A percentile compares a stretch with the other conserved stretches of the same genome.
These are phyloP conservation scores for Tribolium freemani DNA, from an alignment of 2,888 invertebrate species.

Conservation along the genomic window DNA sequence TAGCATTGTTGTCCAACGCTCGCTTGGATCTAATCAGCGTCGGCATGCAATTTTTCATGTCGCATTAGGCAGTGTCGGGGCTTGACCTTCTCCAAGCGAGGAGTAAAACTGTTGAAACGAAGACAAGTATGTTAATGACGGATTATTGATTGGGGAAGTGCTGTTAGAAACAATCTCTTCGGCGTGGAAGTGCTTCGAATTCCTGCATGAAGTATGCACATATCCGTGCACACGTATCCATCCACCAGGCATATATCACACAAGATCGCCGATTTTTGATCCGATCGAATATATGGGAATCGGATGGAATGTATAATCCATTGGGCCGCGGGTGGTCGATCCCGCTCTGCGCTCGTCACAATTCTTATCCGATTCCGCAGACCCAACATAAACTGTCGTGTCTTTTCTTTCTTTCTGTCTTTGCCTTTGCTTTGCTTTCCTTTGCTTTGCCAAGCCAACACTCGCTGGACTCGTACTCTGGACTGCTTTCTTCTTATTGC, in stretches of 20 bases:
- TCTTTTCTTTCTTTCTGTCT: not conserved
- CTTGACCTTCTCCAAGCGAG: slow-evolving; percentile 34
- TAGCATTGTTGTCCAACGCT: slow-evolving; percentile 32
- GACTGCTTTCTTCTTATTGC: slow-evolving; percentile 22
- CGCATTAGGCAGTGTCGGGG: slow-evolving; percentile 26
- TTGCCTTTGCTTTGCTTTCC: not conserved
- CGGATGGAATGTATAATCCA: slow-evolving; percentile 57
- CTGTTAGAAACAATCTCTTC: slow-evolving; percentile 37
- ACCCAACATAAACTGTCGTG: slow-evolving; percentile 26
- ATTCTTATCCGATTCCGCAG: slow-evolving; percentile 31
- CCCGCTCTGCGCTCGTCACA: slow-evolving; percentile 38
- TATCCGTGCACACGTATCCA: slow-evolving; percentile 49
- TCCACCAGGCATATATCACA: slow-evolving; percentile 50
- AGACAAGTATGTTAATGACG: slow-evolving; percentile 40
- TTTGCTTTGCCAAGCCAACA: not conserved
- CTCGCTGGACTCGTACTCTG: not conserved
- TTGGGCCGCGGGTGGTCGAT: slow-evolving; percentile 55
- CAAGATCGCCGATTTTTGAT: slow-evolving; percentile 52
- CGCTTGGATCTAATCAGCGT: slow-evolving; percentile 37
- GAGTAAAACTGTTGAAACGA: slow-evolving; percentile 36
- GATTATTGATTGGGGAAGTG: slow-evolving; percentile 40
- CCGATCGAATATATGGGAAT: slow-evolving; percentile 56
- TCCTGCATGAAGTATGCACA: slow-evolving; percentile 50
- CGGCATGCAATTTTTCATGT: slow-evolving; percentile 41
- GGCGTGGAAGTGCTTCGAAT: slow-evolving; percentile 50